Evolutionary conservation across 2,888 invertebrate genomes (phyloP), one percentile per base, ranked within the genome.

Genomic region (Tiphia femorata): DNA sequence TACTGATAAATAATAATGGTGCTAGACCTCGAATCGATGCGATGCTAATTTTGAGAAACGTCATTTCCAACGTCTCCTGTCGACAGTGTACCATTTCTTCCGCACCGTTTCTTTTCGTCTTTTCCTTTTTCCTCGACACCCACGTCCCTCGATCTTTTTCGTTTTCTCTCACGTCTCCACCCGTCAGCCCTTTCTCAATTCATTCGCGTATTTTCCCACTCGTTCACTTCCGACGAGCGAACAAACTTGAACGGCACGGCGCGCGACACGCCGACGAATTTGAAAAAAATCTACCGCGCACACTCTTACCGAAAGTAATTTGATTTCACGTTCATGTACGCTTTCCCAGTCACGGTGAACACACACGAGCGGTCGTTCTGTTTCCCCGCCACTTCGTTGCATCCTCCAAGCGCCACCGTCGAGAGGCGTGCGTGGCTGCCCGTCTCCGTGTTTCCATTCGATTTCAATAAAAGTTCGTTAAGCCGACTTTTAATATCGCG

Each of bases 381-480:
- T 29, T 16, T 19, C n/a, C 19, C 19, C 41, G 12, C 49, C 14
- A 35, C 10, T 14, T 51, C 51, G 30, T 56, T 29, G 30, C 41
- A 14, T 10, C n/a, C 17, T 25, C 25, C 25, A 25, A 8, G 6
- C 25, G 6, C 6, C 5, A 8, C 25, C 25, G 25, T 25, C n/a
- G n/a, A n/a, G n/a, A n/a, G n/a, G n/a, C n/a, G 33, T 8, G 12
- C 33, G 14, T 33, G 33, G 14, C 33, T 35, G 29, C 35, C 10
- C 33, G 49, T 29, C 29, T 10, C 29, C 43, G 48, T 17, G 25
- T 4, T 55, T 58, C 30, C 53, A 61, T 61, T 55, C 46, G 42
- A 55, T 54, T 61, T 69, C 63, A 60, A 66, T 68, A 56, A 69
- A 63, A 57, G 51, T 63, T 69, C 48, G 58, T 68, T 60, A 63